Base-by-base conservation (phyloP, 53 echinoderm and acorn worm genomes). In the Zoroaster sp. region DNA sequence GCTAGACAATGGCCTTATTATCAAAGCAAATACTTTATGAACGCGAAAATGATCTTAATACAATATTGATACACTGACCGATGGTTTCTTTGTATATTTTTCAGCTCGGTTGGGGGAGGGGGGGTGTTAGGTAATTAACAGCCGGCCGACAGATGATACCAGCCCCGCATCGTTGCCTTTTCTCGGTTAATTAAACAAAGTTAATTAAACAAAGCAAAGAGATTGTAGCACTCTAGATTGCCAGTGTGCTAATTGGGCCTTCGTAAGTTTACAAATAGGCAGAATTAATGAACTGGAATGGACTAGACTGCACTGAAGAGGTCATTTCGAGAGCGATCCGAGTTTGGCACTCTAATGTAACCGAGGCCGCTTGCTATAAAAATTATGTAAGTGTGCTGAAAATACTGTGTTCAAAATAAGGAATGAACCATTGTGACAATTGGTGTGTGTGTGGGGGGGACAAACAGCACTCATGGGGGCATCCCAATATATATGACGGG, bases 151-250 rank as follows among this genome's bases (percentile, higher is more conserved):
- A 47, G 51, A 46, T 51, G 76, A 15, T 47, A 10, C 47, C 44
- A 15, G 32, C 9, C 76, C 21, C 17, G 51, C 76, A 45, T 47
- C 76, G 32, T 34, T 76, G 28, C 45, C 47, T 76, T 47, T 49
- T 76, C 47, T 32, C 4, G 32, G 76, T 76, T 76, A 76, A 52
- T 76, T 76, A 76, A 20, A 76, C 76, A 76, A n/a, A 45, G 41
- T 28, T 59, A 59, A 59, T 59, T 59, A 59, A 59, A 59, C 63
- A 59, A 59, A 59, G 21, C 21, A n/a, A n/a, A n/a, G n/a, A n/a
- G n/a, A n/a, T n/a, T 28, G 4, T 10, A 9, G 63, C 28, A 7
- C 28, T 28, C 28, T 59, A 25, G 28, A 28, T 25, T 28, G 28
- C 9, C 8, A 59, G 63, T 59, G 63, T 59, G n/a, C 63, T 25